phyloP scores from a whole-genome alignment of 1,140 invertebrate species.

The Zaprionus davidi region DNA sequence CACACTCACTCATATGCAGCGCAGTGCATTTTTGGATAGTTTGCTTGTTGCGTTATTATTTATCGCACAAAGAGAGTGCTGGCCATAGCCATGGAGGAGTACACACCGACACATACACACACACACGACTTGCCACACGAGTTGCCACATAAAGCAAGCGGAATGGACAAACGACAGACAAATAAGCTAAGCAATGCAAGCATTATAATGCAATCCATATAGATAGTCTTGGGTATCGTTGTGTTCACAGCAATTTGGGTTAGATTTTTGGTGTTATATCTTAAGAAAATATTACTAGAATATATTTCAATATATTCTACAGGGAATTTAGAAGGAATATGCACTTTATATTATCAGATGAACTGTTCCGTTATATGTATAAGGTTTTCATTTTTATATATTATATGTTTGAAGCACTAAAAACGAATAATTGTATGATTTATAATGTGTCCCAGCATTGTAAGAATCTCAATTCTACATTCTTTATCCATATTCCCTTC shows the following conservation, averaged over 20 bases:
- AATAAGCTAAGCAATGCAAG: slow-evolving; percentile 24
- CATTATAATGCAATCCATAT: slow-evolving; percentile 3
- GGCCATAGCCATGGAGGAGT: not conserved
- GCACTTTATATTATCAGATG: no score
- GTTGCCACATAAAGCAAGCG: no score
- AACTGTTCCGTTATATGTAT: no score
- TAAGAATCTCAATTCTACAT: no score
- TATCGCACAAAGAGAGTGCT: slow-evolving; percentile 31
- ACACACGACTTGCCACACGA: not conserved
- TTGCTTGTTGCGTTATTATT: slow-evolving; percentile 54
- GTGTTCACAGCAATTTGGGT: not conserved
- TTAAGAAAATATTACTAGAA: not conserved
- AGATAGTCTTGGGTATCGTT: not conserved
- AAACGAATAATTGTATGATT: no score
- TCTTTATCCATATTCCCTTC: no score
- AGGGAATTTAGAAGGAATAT: no score
- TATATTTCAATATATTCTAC: no score
- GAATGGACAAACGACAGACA: slow-evolving; percentile 14
- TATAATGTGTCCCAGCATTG: no score
- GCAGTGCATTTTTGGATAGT: slow-evolving; percentile 38
- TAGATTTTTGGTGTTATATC: not conserved
- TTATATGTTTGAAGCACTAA: no score
- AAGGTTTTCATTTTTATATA: no score
- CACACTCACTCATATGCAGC: slow-evolving; percentile 8
- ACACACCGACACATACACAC: not conserved